phyloP scores from a whole-genome alignment of 92 coral and sea anemone genomes.

The Siderastrea siderea region DNA sequence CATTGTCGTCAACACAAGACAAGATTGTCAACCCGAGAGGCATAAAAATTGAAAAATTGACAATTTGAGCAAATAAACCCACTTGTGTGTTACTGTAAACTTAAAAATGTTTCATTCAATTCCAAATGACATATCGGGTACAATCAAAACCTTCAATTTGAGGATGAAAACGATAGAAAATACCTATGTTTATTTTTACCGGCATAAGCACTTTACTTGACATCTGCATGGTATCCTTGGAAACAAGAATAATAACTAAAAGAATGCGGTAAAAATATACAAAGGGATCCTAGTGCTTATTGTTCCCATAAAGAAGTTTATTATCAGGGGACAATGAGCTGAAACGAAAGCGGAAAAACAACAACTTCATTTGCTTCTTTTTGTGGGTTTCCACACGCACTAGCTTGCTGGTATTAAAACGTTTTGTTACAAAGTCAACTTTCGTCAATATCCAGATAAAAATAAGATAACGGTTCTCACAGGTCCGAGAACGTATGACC shows the following conservation, averaged over 20 bases:
- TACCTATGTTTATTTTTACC: neutral
- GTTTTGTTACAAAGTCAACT: neutral
- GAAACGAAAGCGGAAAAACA: conserved; percentile 39
- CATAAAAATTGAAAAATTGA: too few relatives aligned
- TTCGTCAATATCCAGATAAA: too few relatives aligned
- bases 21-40: neutral
- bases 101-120: neutral
- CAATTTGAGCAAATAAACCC: too few relatives aligned
- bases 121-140: neutral
- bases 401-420: neutral
- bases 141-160: neutral
- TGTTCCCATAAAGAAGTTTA: neutral
- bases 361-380: neutral
- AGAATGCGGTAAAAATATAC: conserved; percentile 19
- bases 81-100: neutral
- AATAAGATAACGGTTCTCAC: too few relatives aligned
- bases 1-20: conserved; percentile 1
- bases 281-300: neutral
- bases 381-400: neutral
- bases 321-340: neutral
- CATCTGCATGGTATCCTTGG: conserved; percentile 7
- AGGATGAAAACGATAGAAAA: neutral
- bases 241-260: neutral
- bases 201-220: neutral
- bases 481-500: too few relatives aligned